Conservation (phyloP, 1,140 invertebrate genomes). For the Phymorhynchus buccinoides region DNA sequence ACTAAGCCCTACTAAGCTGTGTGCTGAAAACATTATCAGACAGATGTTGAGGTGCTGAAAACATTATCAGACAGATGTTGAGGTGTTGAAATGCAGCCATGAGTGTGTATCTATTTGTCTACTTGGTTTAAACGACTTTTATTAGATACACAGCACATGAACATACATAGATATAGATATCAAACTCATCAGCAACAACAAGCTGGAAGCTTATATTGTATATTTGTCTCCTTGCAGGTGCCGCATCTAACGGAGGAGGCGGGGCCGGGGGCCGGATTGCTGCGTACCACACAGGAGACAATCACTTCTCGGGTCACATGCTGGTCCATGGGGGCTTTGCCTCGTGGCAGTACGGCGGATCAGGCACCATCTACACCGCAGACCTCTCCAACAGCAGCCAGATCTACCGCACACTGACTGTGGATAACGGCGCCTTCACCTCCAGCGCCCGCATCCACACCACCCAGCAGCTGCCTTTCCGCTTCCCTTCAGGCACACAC, state of each 20-base stretch:
- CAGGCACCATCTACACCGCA: conserved; percentile 61
- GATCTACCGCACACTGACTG: conserved; percentile 44
- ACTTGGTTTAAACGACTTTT: background rate
- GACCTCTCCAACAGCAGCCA: conserved; percentile 41
- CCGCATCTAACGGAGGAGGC: conserved; percentile 53
- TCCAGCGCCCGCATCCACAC: conserved; percentile 53
- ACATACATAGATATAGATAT: too few relatives aligned
- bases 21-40: too few relatives aligned
- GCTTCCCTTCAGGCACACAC: background rate
- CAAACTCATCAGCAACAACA: too few relatives aligned
- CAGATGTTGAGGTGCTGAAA: too few relatives aligned
- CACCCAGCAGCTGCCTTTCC: conserved; percentile 51
- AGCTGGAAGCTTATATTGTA: too few relatives aligned
- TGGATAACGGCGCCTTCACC: conserved; percentile 52
- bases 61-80: too few relatives aligned
- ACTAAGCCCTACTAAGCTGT: background rate
- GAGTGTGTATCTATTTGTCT: background rate
- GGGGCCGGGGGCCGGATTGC: conserved; percentile 64
- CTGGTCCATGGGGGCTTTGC: conserved; percentile 59
- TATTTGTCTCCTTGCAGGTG: conserved; percentile 40
- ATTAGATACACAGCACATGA: too few relatives aligned
- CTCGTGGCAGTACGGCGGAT: conserved; percentile 52
- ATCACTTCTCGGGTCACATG: conserved; percentile 58
- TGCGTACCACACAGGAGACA: conserved; percentile 55
- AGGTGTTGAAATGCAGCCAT: too few relatives aligned